Evolutionary conservation across 1,140 invertebrate species (phyloP), one percentile per base, ranked within the genome.

Genomic region (Ooceraea biroi): DNA sequence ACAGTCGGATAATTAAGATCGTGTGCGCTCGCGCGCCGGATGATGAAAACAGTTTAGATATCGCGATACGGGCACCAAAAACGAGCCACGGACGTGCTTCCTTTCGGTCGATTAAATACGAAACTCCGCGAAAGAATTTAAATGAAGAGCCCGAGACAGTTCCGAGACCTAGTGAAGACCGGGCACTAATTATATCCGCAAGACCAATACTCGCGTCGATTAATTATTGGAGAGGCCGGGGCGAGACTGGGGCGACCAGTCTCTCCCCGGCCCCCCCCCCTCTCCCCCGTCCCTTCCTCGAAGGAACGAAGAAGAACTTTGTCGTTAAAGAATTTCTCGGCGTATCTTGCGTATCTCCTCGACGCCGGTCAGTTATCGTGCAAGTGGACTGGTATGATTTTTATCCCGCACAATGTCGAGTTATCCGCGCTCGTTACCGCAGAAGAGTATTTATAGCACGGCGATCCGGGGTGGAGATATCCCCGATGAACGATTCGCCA

Each of bases 371-470:
- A 19, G 76, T 80, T 71, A 80, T 80, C 65, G 85, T 83, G 80
- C 57, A 61, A 87, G 86, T 52, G 58, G 66, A 86, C 85, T 72
- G 80, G 86, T 84, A 72, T 44, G 52, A 87, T 88, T 88, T 88
- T 88, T 80, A 80, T 30, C 22, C 63, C n/a, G 12, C 66, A 57
- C 36, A 71, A 71, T 80, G 30, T 69, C 57, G 44, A 82, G 69
- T 74, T 82, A 74, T 60, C 5, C 57, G 17, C 30, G 57, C 74
- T 80, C 76, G 50, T 80, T 80, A 80, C 69, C 65, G 76, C 76
- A 44, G 46, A 57, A 14, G 41, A 80, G 14, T 80, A 80, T 80
- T 80, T 80, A 80, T 69, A 71, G 50, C 22, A 12, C n/a, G 30
- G 57, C 30, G 50, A 71, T 80, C 50, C 61, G 19, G 3, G 17